phyloP scores from a whole-genome alignment of 2,113 vertebrate genomes.

The Oryzias celebensis region DNA sequence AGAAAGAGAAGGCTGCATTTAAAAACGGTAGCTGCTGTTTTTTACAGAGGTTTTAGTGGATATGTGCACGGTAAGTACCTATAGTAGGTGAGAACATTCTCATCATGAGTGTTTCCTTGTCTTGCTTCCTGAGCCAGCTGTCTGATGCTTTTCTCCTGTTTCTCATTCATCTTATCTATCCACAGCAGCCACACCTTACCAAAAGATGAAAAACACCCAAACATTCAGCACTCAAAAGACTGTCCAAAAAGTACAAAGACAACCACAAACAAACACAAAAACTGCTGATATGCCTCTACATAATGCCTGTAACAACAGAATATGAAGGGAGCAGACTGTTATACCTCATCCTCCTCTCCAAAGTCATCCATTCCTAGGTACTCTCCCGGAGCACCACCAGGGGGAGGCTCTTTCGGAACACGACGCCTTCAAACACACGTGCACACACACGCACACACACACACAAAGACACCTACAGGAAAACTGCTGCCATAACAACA shows the following conservation, averaged over 20 bases:
- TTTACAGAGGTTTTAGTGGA: too few relatives aligned
- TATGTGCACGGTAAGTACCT: slow-evolving; percentile 74
- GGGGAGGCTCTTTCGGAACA: slow-evolving; percentile 83
- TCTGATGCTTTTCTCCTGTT: slow-evolving; percentile 90
- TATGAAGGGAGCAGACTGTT: background rate
- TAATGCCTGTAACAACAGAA: background rate
- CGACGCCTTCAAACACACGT: slow-evolving; percentile 78
- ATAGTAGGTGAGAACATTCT: slow-evolving; percentile 95
- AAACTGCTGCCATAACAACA: too few relatives aligned
- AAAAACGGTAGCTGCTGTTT: background rate
- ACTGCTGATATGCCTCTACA: background rate
- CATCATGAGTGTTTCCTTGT: slow-evolving; percentile 91
- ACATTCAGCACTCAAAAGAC: background rate
- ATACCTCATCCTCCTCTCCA: slow-evolving; percentile 83
- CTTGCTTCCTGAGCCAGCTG: slow-evolving; percentile 92
- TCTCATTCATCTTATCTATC: slow-evolving; percentile 87
- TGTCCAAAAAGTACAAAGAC: too few relatives aligned
- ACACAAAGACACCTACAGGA: too few relatives aligned
- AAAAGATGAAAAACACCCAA: background rate
- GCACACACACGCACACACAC: too few relatives aligned
- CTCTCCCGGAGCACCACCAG: slow-evolving; percentile 69
- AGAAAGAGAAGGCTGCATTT: background rate
- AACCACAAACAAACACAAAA: background rate
- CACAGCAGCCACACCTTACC: slow-evolving; percentile 92
- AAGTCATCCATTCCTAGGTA: slow-evolving; percentile 87